Evolutionary conservation across 2,113 vertebrate species (phyloP).

Genomic region (Peromyscus leucopus): DNA sequence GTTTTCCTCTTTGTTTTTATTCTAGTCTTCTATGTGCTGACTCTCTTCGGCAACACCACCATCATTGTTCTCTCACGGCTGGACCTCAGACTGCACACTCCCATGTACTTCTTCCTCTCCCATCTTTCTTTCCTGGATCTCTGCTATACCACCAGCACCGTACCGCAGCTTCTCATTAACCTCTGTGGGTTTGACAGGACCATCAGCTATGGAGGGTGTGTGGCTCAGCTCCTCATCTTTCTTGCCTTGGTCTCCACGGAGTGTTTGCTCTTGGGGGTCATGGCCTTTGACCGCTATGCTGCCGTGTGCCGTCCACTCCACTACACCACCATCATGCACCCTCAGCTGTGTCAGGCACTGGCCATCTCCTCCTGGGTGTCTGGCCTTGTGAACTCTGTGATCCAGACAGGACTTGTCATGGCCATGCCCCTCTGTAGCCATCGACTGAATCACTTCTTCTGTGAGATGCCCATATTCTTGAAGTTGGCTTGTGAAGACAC

Average conservation of each 20-base stretch:
- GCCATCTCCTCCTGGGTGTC: slow-evolving; percentile 13
- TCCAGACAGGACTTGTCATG: slow-evolving; percentile 66
- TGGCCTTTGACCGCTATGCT: slow-evolving; percentile 64
- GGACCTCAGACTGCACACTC: slow-evolving; percentile 12
- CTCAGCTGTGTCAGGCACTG: slow-evolving; percentile 41
- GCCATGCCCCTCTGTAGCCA: slow-evolving; percentile 63
- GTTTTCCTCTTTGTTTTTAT: slow-evolving; percentile 60
- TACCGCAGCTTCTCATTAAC: slow-evolving; percentile 60
- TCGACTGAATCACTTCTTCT: slow-evolving; percentile 65
- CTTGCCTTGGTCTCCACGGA: slow-evolving; percentile 44
- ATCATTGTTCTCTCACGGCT: slow-evolving; percentile 3
- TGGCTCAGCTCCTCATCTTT: slow-evolving; percentile 48
- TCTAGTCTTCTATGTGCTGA: slow-evolving; percentile 54
- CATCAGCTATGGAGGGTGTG: slow-evolving; percentile 47
- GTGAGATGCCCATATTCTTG: slow-evolving; percentile 72
- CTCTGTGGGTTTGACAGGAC: not conserved
- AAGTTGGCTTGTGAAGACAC: slow-evolving; percentile 70
- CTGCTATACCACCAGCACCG: slow-evolving; percentile 57
- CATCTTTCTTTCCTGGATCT: slow-evolving; percentile 73
- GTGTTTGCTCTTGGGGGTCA: slow-evolving; percentile 64
- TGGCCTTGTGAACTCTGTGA: slow-evolving; percentile 61
- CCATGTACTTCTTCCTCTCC: slow-evolving; percentile 73
- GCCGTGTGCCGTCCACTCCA: slow-evolving; percentile 52
- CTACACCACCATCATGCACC: slow-evolving; percentile 50
- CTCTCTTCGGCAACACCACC: slow-evolving; percentile 23